These are phyloP conservation scores for Hirudinaria manillensis DNA, from an alignment of 2,888 invertebrate genomes.

Conservation along the genomic window DNA sequence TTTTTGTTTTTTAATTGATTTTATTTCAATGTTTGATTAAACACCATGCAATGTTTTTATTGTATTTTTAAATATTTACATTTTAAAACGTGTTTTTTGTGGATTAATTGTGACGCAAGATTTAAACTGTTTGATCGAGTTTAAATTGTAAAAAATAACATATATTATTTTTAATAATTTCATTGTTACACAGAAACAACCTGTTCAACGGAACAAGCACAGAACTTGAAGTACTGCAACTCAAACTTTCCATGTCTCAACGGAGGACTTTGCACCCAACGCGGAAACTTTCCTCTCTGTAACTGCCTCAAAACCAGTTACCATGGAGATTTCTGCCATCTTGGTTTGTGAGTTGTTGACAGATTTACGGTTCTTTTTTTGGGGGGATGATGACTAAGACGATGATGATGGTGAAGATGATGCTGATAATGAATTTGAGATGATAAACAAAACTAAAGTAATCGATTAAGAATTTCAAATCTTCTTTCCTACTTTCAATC, in stretches of 20 bases:
- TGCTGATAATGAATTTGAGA: no score
- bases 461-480: no score
- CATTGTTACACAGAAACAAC: neutral
- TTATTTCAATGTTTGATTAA: neutral
- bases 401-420: no score
- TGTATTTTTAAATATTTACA: no score
- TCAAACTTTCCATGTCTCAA: neutral
- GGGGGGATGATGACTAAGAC: no score
- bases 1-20: neutral
- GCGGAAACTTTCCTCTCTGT: neutral
- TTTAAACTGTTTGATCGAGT: no score
- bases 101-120: no score
- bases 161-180: no score
- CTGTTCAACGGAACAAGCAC: neutral
- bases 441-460: no score
- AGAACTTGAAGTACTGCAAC: neutral
- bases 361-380: neutral
- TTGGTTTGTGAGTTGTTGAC: slow-evolving; percentile 18
- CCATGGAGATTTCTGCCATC: slow-evolving; percentile 14
- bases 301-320: slow-evolving; percentile 20
- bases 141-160: no score
- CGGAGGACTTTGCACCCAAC: neutral
- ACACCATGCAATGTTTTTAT: neutral
- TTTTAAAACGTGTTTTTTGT: no score
- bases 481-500: no score